Evolutionary conservation across 1,140 invertebrate genomes (phyloP).

Genomic region (Drosophila nannoptera): DNA sequence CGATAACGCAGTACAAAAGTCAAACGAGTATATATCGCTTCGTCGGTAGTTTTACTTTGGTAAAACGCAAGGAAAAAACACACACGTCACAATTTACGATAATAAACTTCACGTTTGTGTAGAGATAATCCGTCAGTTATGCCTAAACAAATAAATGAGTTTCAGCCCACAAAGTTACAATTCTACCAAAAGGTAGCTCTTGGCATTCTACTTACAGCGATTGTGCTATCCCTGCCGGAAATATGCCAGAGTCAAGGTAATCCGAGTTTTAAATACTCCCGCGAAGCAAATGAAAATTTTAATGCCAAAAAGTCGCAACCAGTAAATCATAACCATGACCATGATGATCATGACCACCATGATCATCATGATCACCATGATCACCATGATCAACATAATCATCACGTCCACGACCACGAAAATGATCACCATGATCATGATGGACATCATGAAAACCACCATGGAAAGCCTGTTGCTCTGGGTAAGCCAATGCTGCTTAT

Average conservation of each 20-base stretch:
- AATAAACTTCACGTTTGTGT: conserved; percentile 27
- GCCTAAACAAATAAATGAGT: conserved; percentile 58
- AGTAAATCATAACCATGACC: conserved; percentile 67
- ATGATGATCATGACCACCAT: conserved; percentile 46
- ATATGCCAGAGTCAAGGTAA: conserved; percentile 67
- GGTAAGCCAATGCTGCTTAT: conserved; percentile 40
- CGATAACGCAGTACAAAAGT: conserved; percentile 22
- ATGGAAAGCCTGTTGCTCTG: conserved; percentile 37
- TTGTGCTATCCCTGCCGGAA: conserved; percentile 62
- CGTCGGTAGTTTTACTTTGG: background rate
- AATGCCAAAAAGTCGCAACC: conserved; percentile 49
- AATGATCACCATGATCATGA: conserved; percentile 46
- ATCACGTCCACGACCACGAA: conserved; percentile 46
- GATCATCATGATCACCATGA: conserved; percentile 43
- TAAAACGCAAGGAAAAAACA: conserved; percentile 50
- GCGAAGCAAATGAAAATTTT: conserved; percentile 83
- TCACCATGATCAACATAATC: conserved; percentile 51
- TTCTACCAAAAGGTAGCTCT: conserved; percentile 60
- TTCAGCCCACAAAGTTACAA: conserved; percentile 42
- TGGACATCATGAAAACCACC: conserved; percentile 31
- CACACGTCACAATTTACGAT: conserved; percentile 62
- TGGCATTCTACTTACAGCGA: conserved; percentile 46
- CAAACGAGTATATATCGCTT: conserved; percentile 25
- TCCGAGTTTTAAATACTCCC: conserved; percentile 87
- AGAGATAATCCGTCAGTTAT: conserved; percentile 24